Conservation (phyloP, 2,797 vertebrate species). For the Dicrostonyx torquatus region DNA sequence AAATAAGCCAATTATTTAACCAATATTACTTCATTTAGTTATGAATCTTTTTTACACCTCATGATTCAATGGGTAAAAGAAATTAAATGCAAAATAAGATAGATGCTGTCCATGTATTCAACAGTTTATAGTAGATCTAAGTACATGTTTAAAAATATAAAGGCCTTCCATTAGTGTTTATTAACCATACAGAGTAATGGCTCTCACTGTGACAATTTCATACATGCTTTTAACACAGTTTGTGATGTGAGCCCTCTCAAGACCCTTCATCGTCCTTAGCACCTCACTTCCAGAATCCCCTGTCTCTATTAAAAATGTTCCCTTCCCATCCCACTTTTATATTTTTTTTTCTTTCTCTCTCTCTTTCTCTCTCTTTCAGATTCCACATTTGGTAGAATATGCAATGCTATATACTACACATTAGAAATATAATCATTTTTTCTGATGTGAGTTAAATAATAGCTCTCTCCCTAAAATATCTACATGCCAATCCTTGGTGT, state of each 20-base stretch:
- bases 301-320: background rate
- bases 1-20: background rate
- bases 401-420: background rate
- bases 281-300: background rate
- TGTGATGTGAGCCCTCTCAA: background rate
- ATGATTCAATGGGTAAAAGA: background rate
- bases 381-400: background rate
- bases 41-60: background rate
- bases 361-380: background rate
- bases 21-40: background rate
- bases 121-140: background rate
- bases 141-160: background rate
- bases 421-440: background rate
- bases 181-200: background rate
- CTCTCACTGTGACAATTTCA: background rate
- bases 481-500: background rate
- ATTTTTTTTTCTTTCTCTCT: background rate
- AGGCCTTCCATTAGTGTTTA: background rate
- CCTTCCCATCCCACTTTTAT: background rate
- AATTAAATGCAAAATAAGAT: background rate
- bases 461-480: background rate
- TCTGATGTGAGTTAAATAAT: background rate
- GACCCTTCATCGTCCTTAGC: background rate
- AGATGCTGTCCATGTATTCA: background rate
- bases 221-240: background rate